phyloP scores from a whole-genome alignment of 2,888 invertebrate species.

The Ellobium chinense region DNA sequence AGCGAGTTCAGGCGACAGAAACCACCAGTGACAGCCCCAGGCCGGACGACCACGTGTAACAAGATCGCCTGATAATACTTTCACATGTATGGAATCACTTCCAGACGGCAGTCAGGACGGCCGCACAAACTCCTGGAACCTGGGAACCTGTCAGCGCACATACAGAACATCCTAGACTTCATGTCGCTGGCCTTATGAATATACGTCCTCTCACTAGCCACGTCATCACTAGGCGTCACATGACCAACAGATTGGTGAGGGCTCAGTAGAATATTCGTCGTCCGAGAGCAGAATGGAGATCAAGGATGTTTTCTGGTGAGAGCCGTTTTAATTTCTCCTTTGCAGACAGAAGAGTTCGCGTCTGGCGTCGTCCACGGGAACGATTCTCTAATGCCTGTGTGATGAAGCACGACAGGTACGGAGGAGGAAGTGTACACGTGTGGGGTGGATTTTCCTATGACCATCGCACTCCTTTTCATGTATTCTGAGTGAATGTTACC shows the following conservation, averaged over 20 bases:
- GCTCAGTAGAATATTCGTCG: no score
- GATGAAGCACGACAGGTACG: slow-evolving; percentile 10
- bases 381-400: slow-evolving; percentile 4
- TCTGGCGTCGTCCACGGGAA: slow-evolving; percentile 2
- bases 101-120: not conserved
- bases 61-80: not conserved
- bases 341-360: not conserved
- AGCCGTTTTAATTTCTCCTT: slow-evolving; percentile 14
- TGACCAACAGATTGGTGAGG: not conserved
- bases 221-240: slow-evolving; percentile 10
- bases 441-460: slow-evolving; percentile 2
- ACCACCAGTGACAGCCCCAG: not conserved
- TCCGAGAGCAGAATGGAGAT: no score
- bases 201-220: not conserved
- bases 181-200: not conserved
- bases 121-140: not conserved
- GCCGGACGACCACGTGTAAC: not conserved
- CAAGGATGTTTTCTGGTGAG: not conserved
- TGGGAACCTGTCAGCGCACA: not conserved
- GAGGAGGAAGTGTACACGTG: slow-evolving; percentile 20
- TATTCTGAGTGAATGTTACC: slow-evolving; percentile 22
- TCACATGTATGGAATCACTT: not conserved
- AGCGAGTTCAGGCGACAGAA: not conserved
- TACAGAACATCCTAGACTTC: not conserved
- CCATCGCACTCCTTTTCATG: not conserved